phyloP scores from a whole-genome alignment of 1,140 invertebrate species.

The Heliconius melpomene region DNA sequence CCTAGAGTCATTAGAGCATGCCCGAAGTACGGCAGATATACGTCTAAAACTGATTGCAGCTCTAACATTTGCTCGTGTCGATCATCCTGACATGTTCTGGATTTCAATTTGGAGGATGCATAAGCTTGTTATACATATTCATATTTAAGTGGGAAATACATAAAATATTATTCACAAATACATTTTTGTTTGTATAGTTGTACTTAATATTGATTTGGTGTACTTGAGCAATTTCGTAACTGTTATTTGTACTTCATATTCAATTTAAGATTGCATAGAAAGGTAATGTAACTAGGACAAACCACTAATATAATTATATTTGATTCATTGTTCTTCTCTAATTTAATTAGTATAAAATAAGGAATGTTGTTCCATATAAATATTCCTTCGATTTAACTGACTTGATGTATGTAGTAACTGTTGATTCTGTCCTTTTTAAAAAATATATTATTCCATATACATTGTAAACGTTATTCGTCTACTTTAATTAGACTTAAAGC shows the following conservation, averaged over 20 bases:
- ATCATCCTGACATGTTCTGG: constrained; percentile 31
- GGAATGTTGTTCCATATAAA: background rate
- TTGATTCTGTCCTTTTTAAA: background rate
- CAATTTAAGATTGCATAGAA: too few relatives aligned
- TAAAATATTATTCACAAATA: background rate
- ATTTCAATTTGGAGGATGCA: constrained; percentile 29
- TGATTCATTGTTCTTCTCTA: too few relatives aligned
- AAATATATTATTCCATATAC: background rate
- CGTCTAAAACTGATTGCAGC: constrained; percentile 41
- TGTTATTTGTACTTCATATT: too few relatives aligned
- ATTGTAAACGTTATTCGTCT: too few relatives aligned
- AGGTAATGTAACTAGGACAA: too few relatives aligned
- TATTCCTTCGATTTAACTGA: background rate
- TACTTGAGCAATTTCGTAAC: too few relatives aligned
- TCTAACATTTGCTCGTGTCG: constrained; percentile 48
- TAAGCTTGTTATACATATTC: background rate
- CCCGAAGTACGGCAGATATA: constrained; percentile 62
- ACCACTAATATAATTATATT: too few relatives aligned
- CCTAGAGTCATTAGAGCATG: constrained; percentile 66
- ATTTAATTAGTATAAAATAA: too few relatives aligned
- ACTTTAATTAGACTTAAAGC: too few relatives aligned
- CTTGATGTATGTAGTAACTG: too few relatives aligned
- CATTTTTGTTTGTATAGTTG: constrained; percentile 9
- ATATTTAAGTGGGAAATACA: background rate
- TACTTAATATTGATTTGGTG: constrained; percentile 31